phyloP scores from a whole-genome alignment of 1,140 invertebrate genomes.

The Hermetia illucens region DNA sequence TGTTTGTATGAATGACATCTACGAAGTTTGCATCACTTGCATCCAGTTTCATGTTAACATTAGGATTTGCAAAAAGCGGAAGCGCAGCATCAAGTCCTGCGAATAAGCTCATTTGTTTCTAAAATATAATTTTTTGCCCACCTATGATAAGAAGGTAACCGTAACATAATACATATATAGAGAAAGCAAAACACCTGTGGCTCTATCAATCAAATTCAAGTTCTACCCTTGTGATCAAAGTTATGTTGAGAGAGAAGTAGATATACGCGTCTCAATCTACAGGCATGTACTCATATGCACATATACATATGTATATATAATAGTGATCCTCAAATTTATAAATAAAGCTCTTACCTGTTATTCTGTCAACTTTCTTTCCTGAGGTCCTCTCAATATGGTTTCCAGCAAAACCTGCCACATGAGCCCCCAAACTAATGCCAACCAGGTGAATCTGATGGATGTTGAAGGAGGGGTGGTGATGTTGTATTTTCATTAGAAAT shows the following conservation, averaged over 20 bases:
- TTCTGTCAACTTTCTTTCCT: slow-evolving; percentile 14
- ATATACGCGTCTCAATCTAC: too few relatives aligned
- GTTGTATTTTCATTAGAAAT: slow-evolving; percentile 25
- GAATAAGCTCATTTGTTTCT: background rate
- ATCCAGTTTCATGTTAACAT: slow-evolving; percentile 14
- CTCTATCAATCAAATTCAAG: background rate
- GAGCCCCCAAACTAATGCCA: slow-evolving; percentile 76
- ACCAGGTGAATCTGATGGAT: slow-evolving; percentile 60
- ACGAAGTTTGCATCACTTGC: slow-evolving; percentile 38
- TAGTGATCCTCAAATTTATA: background rate
- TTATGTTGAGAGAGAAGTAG: too few relatives aligned
- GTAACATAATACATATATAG: background rate
- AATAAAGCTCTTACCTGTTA: slow-evolving; percentile 13
- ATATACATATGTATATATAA: background rate
- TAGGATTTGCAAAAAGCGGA: slow-evolving; percentile 16
- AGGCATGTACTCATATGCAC: background rate
- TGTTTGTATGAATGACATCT: slow-evolving; percentile 55
- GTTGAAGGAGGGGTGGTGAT: slow-evolving; percentile 32
- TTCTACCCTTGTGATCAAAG: too few relatives aligned
- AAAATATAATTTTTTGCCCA: background rate
- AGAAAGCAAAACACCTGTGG: background rate
- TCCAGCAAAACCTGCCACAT: slow-evolving; percentile 73
- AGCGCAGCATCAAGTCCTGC: slow-evolving; percentile 22
- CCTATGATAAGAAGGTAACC: background rate
- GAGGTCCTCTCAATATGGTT: slow-evolving; percentile 13